Base-by-base conservation (phyloP, 1,140 invertebrate species). In the Subanguina moxae region DNA sequence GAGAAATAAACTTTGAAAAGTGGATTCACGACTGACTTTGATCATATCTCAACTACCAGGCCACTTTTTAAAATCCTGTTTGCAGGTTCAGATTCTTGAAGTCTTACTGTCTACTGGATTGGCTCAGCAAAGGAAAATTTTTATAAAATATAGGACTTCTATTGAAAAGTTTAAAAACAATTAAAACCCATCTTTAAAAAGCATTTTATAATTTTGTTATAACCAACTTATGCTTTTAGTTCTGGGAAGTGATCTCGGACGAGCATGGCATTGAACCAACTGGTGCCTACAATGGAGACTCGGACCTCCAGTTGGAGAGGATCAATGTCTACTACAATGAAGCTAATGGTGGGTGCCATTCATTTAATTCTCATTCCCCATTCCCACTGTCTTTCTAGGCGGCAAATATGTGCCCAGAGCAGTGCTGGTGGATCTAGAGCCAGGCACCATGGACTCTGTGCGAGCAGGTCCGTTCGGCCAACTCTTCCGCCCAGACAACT, bases 401-500 rank as follows among this genome's bases (percentile, higher is more conserved):
- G 90, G 90, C 65, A 93, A 93, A 84, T 94, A 93, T 84, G 92
- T 95, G 21, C 92, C 93, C 3, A 86, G 93, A 71, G 91, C 92
- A 64, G 88, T 94, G 65, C 86, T 95, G 9, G 88, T 95, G 43
- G 93, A 95, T 84, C 84, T 95, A 74, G 93, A 95, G 82, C 92
- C 93, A 27, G 79, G 71, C 46, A 94, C 92, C 56, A 94, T 94
- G 91, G 92, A 94, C 84, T 89, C 75, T 28, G 91, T 94, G 13
- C 87, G 91, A 56, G 90, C 90, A n/a, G 91, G 91, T 52, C 89
- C 89, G 32, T 90, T 89, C 73, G 90, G 90, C 15, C 86, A 89
- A 80, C 87, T 91, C 19, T 91, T 91, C 76, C 84, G 89, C 15
- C 90, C 91, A 9, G 91, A 92, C 84, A 93, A 93, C 84, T 93